Evolutionary conservation across 2,888 invertebrate species (phyloP).

Genomic region (Helicoverpa assulta): DNA sequence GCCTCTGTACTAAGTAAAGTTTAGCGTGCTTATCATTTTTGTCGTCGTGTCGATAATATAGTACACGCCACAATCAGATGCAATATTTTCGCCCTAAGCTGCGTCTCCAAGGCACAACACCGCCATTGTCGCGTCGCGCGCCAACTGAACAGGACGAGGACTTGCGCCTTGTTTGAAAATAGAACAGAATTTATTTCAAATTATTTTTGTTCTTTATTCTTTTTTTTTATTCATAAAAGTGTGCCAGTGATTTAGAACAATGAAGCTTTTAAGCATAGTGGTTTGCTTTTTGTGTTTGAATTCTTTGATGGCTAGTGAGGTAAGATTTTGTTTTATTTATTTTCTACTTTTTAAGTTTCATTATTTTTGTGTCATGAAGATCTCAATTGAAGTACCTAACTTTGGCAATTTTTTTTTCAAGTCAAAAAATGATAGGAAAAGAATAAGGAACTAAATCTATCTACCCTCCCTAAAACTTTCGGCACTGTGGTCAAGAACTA

Average conservation of each 20-base stretch:
- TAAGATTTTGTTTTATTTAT: conserved; percentile 58
- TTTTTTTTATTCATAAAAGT: not conserved
- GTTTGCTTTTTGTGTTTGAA: conserved; percentile 64
- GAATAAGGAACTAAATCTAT: too few relatives aligned
- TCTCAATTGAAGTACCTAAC: not conserved
- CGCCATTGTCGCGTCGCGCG: conserved; percentile 45
- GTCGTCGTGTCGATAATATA: conserved; percentile 2
- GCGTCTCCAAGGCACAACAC: conserved; percentile 15
- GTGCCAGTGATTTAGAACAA: conserved; percentile 56
- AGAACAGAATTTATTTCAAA: conserved; percentile 8
- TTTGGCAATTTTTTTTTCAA: too few relatives aligned
- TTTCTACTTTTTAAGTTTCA: conserved; percentile 12
- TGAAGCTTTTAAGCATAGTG: conserved; percentile 65
- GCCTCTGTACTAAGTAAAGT: conserved; percentile 22
- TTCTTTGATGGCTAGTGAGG: conserved; percentile 61
- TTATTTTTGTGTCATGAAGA: not conserved
- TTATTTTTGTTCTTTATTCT: conserved; percentile 3
- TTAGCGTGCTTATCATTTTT: not conserved
- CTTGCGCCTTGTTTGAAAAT: conserved; percentile 9
- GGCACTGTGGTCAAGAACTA: too few relatives aligned
- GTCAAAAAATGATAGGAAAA: too few relatives aligned
- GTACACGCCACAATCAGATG: conserved; percentile 55
- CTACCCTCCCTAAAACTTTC: too few relatives aligned
- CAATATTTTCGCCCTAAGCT: conserved; percentile 41
- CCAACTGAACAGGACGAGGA: conserved; percentile 40